Conservation (phyloP, 2,888 invertebrate genomes). For the Unio pictorum region DNA sequence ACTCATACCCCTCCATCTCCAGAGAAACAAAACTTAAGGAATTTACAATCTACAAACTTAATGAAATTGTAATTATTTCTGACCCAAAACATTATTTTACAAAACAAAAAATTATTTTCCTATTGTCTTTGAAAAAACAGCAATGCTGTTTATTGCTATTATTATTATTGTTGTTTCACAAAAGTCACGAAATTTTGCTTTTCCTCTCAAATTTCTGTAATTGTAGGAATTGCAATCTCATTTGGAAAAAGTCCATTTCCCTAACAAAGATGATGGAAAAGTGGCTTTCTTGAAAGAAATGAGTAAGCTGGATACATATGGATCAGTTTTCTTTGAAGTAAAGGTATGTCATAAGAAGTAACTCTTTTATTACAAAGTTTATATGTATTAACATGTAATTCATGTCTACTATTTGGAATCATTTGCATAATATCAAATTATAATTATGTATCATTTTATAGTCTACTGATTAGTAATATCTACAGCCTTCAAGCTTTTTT, state of each 20-base stretch:
- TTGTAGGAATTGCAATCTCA: slow-evolving; percentile 34
- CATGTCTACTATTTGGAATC: too few relatives aligned
- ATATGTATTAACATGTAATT: too few relatives aligned
- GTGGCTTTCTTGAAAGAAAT: slow-evolving; percentile 42
- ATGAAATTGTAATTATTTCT: too few relatives aligned
- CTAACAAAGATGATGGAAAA: slow-evolving; percentile 51
- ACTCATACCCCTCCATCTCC: too few relatives aligned
- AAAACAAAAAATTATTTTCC: too few relatives aligned
- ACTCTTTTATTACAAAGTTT: too few relatives aligned
- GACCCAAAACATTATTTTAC: too few relatives aligned
- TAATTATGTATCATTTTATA: not conserved
- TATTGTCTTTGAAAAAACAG: not conserved
- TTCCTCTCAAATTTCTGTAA: not conserved
- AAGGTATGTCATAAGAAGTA: slow-evolving; percentile 38
- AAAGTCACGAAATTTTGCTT: not conserved
- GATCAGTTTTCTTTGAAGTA: slow-evolving; percentile 64
- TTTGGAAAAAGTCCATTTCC: slow-evolving; percentile 27
- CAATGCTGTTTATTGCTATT: too few relatives aligned
- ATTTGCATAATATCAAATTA: not conserved
- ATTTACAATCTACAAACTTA: too few relatives aligned
- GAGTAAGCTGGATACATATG: slow-evolving; percentile 54
- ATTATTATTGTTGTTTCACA: not conserved
- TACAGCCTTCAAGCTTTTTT: too few relatives aligned
- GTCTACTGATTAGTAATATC: too few relatives aligned
- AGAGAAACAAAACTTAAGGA: too few relatives aligned